These are phyloP conservation scores for Caenorhabditis virilis DNA, from an alignment of 2,888 invertebrate genomes.

Conservation along the genomic window DNA sequence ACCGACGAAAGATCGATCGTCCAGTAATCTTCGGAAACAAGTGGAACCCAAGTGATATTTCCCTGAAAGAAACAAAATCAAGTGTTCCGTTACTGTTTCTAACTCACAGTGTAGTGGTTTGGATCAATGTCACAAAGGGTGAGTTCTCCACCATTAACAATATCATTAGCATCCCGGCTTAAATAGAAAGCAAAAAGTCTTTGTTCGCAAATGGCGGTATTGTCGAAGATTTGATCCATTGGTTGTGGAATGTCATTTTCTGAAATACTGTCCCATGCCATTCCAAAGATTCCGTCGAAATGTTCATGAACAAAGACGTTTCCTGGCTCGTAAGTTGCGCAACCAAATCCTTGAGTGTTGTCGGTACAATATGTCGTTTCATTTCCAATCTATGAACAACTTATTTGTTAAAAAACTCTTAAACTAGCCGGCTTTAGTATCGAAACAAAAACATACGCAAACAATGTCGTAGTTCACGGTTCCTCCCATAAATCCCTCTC, in stretches of 20 bases:
- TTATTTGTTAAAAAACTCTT: neutral
- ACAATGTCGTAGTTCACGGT: slow-evolving; percentile 71
- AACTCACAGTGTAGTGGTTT: slow-evolving; percentile 78
- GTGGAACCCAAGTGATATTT: slow-evolving; percentile 46
- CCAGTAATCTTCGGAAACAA: slow-evolving; percentile 50
- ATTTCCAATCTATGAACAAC: slow-evolving; percentile 35
- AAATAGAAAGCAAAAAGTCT: slow-evolving; percentile 70
- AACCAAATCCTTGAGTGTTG: slow-evolving; percentile 85
- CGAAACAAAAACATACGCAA: slow-evolving; percentile 68
- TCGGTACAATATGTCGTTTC: slow-evolving; percentile 74
- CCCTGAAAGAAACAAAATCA: slow-evolving; percentile 35
- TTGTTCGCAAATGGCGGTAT: slow-evolving; percentile 61
- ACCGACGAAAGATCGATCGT: slow-evolving; percentile 42
- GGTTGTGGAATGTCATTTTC: slow-evolving; percentile 71
- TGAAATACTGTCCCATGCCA: slow-evolving; percentile 72
- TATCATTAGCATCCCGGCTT: slow-evolving; percentile 70
- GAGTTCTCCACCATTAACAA: slow-evolving; percentile 68
- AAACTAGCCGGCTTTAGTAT: no score
- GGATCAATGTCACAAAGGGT: slow-evolving; percentile 90
- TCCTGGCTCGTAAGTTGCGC: slow-evolving; percentile 92
- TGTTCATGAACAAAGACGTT: slow-evolving; percentile 90
- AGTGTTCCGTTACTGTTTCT: neutral
- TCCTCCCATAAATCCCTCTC: slow-evolving; percentile 71
- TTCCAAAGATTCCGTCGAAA: slow-evolving; percentile 79
- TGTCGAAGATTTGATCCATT: slow-evolving; percentile 71